These are phyloP conservation scores for Sabellastarte sp. DNA, from an alignment of 2,888 invertebrate genomes.

Conservation along the genomic window DNA sequence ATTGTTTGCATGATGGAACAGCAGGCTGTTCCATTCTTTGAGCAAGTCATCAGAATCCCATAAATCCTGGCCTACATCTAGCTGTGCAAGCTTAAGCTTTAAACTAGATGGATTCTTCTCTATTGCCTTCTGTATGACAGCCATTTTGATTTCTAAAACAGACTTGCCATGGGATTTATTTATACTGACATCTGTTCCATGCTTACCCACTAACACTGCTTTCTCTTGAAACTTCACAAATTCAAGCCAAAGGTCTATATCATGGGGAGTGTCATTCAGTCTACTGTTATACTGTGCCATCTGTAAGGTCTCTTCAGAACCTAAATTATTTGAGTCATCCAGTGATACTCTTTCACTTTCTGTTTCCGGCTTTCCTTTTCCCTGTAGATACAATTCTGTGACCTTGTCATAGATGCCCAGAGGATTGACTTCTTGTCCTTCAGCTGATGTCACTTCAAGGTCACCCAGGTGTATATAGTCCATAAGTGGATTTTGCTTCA, in stretches of 20 bases:
- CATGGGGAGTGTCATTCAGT: slow-evolving; percentile 49
- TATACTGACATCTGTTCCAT: no score
- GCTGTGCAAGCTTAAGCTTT: slow-evolving; percentile 49
- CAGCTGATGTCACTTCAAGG: no score
- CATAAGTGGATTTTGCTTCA: no score
- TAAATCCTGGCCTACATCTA: slow-evolving; percentile 51
- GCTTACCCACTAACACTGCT: slow-evolving; percentile 12
- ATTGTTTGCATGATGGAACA: slow-evolving; percentile 58
- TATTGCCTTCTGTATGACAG: slow-evolving; percentile 59
- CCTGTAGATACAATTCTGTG: no score
- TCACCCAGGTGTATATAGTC: no score
- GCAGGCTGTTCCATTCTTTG: slow-evolving; percentile 57
- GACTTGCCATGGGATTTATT: slow-evolving; percentile 11
- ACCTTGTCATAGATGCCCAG: no score
- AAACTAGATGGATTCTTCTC: slow-evolving; percentile 54
- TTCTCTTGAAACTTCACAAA: slow-evolving; percentile 61
- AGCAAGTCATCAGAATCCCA: slow-evolving; percentile 49
- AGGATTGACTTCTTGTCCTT: no score
- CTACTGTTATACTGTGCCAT: slow-evolving; percentile 51
- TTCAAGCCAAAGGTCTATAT: slow-evolving; percentile 58
- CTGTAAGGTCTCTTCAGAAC: no score
- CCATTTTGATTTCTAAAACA: slow-evolving; percentile 57
- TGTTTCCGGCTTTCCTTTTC: no score
- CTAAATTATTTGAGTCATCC: no score
- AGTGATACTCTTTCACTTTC: no score